phyloP scores from a whole-genome alignment of 2,888 invertebrate species.

The Polia nebulosa region DNA sequence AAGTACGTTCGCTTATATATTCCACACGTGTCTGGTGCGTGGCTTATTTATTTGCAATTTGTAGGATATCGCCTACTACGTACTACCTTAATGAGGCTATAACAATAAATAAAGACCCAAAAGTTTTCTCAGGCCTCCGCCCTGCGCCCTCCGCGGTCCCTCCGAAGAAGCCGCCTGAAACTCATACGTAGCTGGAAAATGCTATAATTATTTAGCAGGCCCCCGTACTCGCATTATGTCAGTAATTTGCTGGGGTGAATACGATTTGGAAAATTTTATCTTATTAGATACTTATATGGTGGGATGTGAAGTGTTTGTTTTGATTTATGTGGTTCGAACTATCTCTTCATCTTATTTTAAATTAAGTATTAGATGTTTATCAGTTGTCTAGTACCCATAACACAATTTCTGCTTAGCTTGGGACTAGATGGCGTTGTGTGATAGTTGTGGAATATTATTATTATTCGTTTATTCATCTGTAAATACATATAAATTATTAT shows the following conservation, averaged over 20 bases:
- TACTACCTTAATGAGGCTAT: conserved; percentile 90
- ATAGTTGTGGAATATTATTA: too few species aligned
- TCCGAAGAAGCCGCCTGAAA: conserved; percentile 85
- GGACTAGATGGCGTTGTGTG: too few species aligned
- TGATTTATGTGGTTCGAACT: conserved; percentile 37
- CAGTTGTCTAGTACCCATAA: too few species aligned
- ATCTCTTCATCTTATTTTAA: not conserved
- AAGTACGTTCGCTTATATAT: conserved; percentile 80
- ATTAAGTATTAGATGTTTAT: too few species aligned
- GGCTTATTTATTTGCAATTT: conserved; percentile 90
- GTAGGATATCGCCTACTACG: conserved; percentile 89
- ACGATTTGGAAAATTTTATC: conserved; percentile 68
- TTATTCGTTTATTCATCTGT: too few species aligned
- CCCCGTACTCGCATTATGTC: conserved; percentile 67
- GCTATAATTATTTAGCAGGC: conserved; percentile 81
- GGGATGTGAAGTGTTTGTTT: conserved; percentile 34
- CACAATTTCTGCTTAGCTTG: too few species aligned
- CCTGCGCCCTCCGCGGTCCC: conserved; percentile 82
- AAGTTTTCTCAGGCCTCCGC: conserved; percentile 88
- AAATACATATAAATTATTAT: too few species aligned
- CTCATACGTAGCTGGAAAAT: conserved; percentile 84
- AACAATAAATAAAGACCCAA: conserved; percentile 91
- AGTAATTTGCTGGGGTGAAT: conserved; percentile 74
- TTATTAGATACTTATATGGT: conserved; percentile 57
- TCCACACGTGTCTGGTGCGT: conserved; percentile 77